A percentile compares a stretch with the other conserved stretches of the same genome.
phyloP scores from a whole-genome alignment of 2,113 vertebrate species.

The Zosterops pallidus region DNA sequence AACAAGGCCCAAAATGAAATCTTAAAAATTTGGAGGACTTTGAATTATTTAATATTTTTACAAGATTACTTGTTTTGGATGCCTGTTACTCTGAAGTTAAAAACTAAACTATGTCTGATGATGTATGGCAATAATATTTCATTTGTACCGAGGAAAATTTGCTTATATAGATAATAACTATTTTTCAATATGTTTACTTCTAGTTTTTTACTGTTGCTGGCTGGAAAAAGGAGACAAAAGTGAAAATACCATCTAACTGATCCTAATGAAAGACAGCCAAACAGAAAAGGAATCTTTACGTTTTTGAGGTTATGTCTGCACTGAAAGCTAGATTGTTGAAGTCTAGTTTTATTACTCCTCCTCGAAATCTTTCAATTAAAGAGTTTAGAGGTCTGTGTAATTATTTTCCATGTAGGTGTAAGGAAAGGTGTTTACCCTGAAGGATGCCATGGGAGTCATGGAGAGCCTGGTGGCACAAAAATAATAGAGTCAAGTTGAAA shows the following conservation, averaged over 20 bases:
- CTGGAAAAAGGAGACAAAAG: background rate
- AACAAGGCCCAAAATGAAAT: background rate
- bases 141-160: background rate
- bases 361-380: background rate
- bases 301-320: background rate
- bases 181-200: background rate
- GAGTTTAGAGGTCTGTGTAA: background rate
- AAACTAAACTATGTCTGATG: background rate
- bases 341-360: background rate
- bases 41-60: background rate
- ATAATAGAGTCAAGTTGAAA: background rate
- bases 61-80: background rate
- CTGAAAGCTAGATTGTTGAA: background rate
- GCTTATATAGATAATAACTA: background rate
- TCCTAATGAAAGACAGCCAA: background rate
- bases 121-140: background rate
- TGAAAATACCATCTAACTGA: background rate
- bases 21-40: background rate
- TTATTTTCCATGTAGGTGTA: background rate
- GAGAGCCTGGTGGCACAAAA: background rate
- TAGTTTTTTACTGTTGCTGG: background rate
- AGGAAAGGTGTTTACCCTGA: background rate
- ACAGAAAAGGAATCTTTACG: background rate
- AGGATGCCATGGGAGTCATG: background rate
- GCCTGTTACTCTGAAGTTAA: background rate